phyloP scores from a whole-genome alignment of 92 coral and sea anemone species.

The Phymanthus crucifer region DNA sequence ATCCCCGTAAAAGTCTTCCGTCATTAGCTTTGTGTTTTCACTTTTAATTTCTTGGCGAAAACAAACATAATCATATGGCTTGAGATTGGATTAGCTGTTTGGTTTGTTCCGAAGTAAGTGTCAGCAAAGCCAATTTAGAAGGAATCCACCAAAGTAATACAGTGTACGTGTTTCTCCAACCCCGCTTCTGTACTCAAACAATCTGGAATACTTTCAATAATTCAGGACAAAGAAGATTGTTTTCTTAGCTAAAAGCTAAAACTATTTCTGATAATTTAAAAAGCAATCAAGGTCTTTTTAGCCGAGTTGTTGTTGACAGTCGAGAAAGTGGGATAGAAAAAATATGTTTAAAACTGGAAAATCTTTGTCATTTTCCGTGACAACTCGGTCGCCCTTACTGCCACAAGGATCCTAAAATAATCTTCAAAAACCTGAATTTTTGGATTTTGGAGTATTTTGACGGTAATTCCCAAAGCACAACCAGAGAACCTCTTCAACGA shows the following conservation, averaged over 20 bases:
- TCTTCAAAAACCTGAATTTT: background rate
- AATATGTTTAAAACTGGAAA: background rate
- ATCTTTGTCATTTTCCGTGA: too few relatives aligned
- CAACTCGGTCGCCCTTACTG: background rate
- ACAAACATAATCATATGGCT: constrained; percentile 17
- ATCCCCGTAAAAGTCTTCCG: constrained; percentile 12
- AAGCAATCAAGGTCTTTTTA: background rate
- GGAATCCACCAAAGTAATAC: background rate
- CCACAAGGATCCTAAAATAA: background rate
- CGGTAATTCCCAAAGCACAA: background rate
- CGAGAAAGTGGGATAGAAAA: background rate
- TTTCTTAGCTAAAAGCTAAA: constrained; percentile 3
- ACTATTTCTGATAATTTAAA: background rate
- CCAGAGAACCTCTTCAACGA: background rate
- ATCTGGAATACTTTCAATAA: background rate
- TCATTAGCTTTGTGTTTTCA: constrained; percentile 8
- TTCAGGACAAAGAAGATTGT: background rate
- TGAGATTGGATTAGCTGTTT: background rate
- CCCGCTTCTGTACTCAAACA: background rate
- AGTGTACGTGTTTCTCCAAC: background rate
- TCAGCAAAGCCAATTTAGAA: background rate
- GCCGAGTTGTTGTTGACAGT: background rate
- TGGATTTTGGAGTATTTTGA: background rate
- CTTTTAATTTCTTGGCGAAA: constrained; percentile 17
- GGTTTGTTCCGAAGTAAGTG: background rate